A percentile compares a stretch with the other conserved stretches of the same genome.
phyloP scores from a whole-genome alignment of 1,140 invertebrate genomes.

The Cherax quadricarinatus region DNA sequence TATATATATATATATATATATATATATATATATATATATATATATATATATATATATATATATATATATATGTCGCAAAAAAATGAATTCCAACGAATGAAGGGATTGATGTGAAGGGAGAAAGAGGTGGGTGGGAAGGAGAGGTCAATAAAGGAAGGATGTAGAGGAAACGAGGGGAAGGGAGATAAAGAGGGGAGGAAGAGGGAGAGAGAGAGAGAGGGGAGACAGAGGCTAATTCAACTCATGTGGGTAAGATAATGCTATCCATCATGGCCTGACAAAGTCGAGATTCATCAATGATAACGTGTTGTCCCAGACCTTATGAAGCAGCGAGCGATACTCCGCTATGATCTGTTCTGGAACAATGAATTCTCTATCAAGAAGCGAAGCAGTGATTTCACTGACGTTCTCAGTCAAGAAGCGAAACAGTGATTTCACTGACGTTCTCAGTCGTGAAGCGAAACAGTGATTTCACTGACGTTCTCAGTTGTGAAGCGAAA shows the following conservation, averaged over 20 bases:
- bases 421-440: too few relatives aligned
- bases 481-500: too few relatives aligned
- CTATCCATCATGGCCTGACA: background rate
- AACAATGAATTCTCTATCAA: background rate
- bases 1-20: too few relatives aligned
- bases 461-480: too few relatives aligned
- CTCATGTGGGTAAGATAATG: conserved; percentile 8
- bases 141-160: background rate
- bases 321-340: background rate
- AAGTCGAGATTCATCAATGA: conserved; percentile 7
- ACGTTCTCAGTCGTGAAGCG: too few relatives aligned
- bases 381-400: background rate
- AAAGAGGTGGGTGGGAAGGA: background rate
- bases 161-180: too few relatives aligned
- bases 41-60: too few relatives aligned
- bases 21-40: too few relatives aligned
- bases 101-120: background rate
- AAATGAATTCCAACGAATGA: background rate
- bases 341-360: background rate
- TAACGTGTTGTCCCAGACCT: background rate
- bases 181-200: background rate
- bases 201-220: background rate
- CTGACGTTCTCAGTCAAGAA: too few relatives aligned
- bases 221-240: conserved; percentile 9
- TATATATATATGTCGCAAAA: too few relatives aligned